These are phyloP conservation scores for Gasteruption jaculator DNA, from an alignment of 2,888 invertebrate species.

Conservation along the genomic window DNA sequence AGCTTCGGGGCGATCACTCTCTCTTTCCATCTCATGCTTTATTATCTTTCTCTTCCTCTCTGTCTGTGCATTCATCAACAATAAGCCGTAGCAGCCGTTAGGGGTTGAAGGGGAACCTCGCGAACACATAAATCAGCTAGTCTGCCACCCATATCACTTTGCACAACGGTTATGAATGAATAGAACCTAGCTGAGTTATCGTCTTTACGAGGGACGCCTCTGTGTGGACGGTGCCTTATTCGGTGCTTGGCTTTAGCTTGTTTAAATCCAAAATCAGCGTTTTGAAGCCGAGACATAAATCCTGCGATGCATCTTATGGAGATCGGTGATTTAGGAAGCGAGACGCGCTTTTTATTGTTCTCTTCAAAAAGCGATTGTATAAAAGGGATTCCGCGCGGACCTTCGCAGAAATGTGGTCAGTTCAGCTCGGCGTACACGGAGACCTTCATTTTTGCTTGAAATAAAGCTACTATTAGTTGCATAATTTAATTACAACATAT, in stretches of 20 bases:
- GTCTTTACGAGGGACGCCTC: conserved; percentile 29
- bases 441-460: no score
- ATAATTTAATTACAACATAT: no score
- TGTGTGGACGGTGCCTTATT: conserved; percentile 15
- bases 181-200: conserved; percentile 40
- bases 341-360: no score
- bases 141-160: conserved; percentile 40
- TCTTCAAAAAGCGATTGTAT: no score
- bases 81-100: conserved; percentile 29
- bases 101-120: conserved; percentile 28
- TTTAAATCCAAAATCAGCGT: conserved; percentile 27
- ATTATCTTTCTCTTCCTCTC: conserved; percentile 4
- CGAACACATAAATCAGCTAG: conserved; percentile 40
- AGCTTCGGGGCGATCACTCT: conserved; percentile 18
- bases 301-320: conserved; percentile 24
- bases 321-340: no score
- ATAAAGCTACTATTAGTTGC: no score
- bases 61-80: conserved; percentile 33
- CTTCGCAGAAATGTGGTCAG: no score
- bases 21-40: not conserved
- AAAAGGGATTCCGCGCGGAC: no score
- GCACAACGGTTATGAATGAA: conserved; percentile 40
- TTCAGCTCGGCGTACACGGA: no score
- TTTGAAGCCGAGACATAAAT: conserved; percentile 29
- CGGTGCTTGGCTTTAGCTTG: conserved; percentile 15